Base-by-base conservation (phyloP, 2,888 invertebrate genomes). In the Parnassius glacialis region DNA sequence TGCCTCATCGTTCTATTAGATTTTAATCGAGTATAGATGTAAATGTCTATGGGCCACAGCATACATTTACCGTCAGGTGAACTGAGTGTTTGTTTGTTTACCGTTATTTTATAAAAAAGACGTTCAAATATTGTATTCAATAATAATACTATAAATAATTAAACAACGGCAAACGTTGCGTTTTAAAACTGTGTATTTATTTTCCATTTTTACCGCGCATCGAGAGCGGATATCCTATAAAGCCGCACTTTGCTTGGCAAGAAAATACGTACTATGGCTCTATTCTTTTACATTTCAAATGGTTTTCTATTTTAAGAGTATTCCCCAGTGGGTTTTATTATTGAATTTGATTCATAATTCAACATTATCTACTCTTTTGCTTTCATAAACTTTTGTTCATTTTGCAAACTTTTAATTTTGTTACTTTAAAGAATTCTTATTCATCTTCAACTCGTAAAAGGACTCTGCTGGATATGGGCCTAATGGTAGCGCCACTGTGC, bases 171-270 rank as follows among this genome's bases (percentile, higher is more conserved):
- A 34, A 52, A 42, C 34, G 59, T 59, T 53, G 42, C 48, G 16
- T 57, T 62, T 57, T 53, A 42, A 53, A 62, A 53, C 55, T 20
- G 57, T 48, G 41, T 44, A 56, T 52, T 57, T 59, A 48, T 53
- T 61, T 61, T 53, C 58, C 55, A 59, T 64, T 52, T 65, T 56
- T 70, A 64, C 68, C 11, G 44, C 66, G 64, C 68, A 66, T 68
- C 69, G 70, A 68, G 70, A 68, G 70, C 70, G 75, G 74, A 72
- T 74, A 74, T 76, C 74, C 78, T 72, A 54, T 68, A 72, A 74
- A 71, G 71, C 69, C 59, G 62, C 59, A 55, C 52, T 57, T 71
- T 71, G 64, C 62, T 67, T 66, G 60, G 69, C 65, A 67, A 67
- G 67, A 68, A 61, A 79, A 73, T 74, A 72, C 69, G 72, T 73